phyloP scores from a whole-genome alignment of 2,888 invertebrate genomes.

The Drosophila anomalata region DNA sequence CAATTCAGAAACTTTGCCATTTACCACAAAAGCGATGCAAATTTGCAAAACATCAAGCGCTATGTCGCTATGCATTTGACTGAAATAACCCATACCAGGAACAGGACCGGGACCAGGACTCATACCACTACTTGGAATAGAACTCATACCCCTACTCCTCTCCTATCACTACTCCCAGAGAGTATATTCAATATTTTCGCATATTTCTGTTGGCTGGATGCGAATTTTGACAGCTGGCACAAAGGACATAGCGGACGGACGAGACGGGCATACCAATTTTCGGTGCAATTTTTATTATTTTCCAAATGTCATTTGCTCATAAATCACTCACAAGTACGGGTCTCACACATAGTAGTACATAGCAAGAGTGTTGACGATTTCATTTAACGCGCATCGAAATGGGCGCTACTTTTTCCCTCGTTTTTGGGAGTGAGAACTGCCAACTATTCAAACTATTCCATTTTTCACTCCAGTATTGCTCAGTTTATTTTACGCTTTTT shows the following conservation, averaged over 20 bases:
- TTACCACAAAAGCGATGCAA: constrained; percentile 61
- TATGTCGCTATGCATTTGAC: constrained; percentile 45
- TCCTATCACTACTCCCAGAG: neutral
- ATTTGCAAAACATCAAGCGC: constrained; percentile 55
- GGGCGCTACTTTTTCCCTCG: neutral
- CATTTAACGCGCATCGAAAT: constrained; percentile 43
- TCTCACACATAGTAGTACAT: constrained; percentile 9
- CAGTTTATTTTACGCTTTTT: constrained; percentile 7
- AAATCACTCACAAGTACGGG: constrained; percentile 56
- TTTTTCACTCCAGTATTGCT: constrained; percentile 16
- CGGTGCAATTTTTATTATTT: constrained; percentile 62
- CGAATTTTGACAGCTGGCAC: constrained; percentile 39
- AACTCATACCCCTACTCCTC: neutral
- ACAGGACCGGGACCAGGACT: neutral
- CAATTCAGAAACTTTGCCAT: constrained; percentile 40
- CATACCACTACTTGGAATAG: neutral
- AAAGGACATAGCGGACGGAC: constrained; percentile 11
- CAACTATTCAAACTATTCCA: constrained; percentile 21
- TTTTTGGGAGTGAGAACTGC: constrained; percentile 5
- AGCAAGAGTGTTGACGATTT: constrained; percentile 42
- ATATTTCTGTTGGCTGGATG: constrained; percentile 33
- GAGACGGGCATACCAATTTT: constrained; percentile 57
- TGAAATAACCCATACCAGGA: constrained; percentile 26
- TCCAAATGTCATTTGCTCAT: constrained; percentile 66
- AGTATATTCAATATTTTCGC: constrained; percentile 7